Conservation (phyloP, 2,797 vertebrate species). For the Benthosema pterotum region DNA sequence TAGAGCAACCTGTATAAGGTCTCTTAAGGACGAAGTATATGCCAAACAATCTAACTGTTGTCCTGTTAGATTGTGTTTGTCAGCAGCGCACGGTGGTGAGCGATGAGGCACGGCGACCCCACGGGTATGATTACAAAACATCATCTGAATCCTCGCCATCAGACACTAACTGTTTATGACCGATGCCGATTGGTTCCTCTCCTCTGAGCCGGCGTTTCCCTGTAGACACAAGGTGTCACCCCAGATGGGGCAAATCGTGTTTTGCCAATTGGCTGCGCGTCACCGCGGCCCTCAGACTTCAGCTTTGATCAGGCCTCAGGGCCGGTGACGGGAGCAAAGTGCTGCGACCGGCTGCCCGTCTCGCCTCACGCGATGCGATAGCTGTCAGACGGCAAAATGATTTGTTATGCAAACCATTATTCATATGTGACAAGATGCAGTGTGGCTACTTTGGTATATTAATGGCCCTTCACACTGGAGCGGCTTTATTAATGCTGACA, state of each 20-base stretch:
- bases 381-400: conserved; percentile 71
- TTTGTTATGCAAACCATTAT: conserved; percentile 80
- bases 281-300: conserved; percentile 51
- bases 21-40: not conserved
- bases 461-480: conserved; percentile 70
- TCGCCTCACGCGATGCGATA: conserved; percentile 37
- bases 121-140: conserved; percentile 59
- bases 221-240: conserved; percentile 53
- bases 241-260: conserved; percentile 42
- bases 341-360: conserved; percentile 42
- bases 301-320: conserved; percentile 59
- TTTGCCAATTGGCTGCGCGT: conserved; percentile 51
- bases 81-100: conserved; percentile 46
- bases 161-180: conserved; percentile 66
- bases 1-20: conserved; percentile 21
- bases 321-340: conserved; percentile 58
- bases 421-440: conserved; percentile 74
- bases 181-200: conserved; percentile 48
- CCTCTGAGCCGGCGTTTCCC: conserved; percentile 36
- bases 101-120: conserved; percentile 61
- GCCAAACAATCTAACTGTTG: conserved; percentile 37
- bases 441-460: conserved; percentile 78
- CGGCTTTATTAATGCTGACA: conserved; percentile 80
- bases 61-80: conserved; percentile 62
- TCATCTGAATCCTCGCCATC: conserved; percentile 54